These are phyloP conservation scores for Cerceris ruficornis DNA, from an alignment of 2,888 invertebrate species.

Conservation along the genomic window DNA sequence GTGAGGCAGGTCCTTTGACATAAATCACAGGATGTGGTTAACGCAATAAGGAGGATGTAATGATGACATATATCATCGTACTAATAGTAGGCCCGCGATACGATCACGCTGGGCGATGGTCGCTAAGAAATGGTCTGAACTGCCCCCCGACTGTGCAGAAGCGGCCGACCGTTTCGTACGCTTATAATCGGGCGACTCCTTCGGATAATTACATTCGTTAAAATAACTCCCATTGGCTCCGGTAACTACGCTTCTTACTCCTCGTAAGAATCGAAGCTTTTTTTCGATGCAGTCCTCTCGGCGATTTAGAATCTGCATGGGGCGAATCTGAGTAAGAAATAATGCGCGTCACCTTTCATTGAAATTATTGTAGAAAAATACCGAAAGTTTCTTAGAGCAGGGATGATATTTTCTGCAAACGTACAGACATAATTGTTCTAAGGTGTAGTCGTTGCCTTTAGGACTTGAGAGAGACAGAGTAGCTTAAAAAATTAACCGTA, in stretches of 20 bases:
- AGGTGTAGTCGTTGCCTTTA: no score
- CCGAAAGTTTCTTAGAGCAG: no score
- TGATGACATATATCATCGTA: slow-evolving; percentile 66
- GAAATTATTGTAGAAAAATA: no score
- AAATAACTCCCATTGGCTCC: slow-evolving; percentile 62
- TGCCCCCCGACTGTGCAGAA: slow-evolving; percentile 57
- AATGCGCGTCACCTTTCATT: slow-evolving; percentile 2
- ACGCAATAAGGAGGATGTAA: slow-evolving; percentile 64
- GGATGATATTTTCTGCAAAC: no score
- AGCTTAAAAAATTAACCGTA: no score
- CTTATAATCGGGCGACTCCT: slow-evolving; percentile 55
- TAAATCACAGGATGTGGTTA: slow-evolving; percentile 61
- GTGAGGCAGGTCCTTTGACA: slow-evolving; percentile 51
- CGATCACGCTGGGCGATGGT: slow-evolving; percentile 60
- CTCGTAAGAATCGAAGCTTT: slow-evolving; percentile 16
- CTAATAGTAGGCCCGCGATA: slow-evolving; percentile 63
- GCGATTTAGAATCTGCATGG: slow-evolving; percentile 11
- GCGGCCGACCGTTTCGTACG: slow-evolving; percentile 57
- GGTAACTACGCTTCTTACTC: slow-evolving; percentile 34
- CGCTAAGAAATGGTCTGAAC: slow-evolving; percentile 52
- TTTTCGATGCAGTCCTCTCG: slow-evolving; percentile 17
- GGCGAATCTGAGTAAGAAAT: slow-evolving; percentile 40
- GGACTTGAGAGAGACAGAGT: no score
- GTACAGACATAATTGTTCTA: no score
- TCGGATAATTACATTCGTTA: slow-evolving; percentile 75